Evolutionary conservation across 2,888 invertebrate genomes (phyloP).

Genomic region (Ypsolopha sequella): DNA sequence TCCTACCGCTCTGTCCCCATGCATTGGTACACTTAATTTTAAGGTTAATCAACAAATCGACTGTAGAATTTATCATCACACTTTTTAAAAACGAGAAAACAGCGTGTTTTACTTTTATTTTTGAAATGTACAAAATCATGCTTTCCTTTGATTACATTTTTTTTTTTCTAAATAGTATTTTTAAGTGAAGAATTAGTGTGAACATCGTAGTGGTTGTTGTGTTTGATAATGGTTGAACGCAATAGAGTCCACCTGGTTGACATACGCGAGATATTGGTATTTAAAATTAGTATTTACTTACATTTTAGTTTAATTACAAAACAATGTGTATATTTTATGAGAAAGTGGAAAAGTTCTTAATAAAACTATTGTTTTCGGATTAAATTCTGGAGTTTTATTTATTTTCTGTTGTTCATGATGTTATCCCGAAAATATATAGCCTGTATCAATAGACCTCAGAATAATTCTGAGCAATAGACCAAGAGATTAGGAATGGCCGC

Average conservation of each 20-base stretch:
- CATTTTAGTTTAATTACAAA: slow-evolving; percentile 70
- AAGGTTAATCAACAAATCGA: slow-evolving; percentile 53
- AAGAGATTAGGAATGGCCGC: too few species aligned
- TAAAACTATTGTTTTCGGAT: slow-evolving; percentile 72
- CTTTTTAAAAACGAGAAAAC: slow-evolving; percentile 42
- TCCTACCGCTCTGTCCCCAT: slow-evolving; percentile 17
- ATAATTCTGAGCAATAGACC: too few species aligned
- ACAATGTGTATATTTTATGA: slow-evolving; percentile 72
- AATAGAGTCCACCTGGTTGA: slow-evolving; percentile 40
- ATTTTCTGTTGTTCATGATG: slow-evolving; percentile 11
- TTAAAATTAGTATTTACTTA: slow-evolving; percentile 72
- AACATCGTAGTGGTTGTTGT: slow-evolving; percentile 29
- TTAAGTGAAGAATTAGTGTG: slow-evolving; percentile 60
- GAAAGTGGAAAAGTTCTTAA: slow-evolving; percentile 69
- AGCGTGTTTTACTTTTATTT: slow-evolving; percentile 48
- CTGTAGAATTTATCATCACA: slow-evolving; percentile 68
- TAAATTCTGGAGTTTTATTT: slow-evolving; percentile 65
- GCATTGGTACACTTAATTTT: slow-evolving; percentile 56
- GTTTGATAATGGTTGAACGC: slow-evolving; percentile 24
- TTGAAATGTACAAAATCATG: slow-evolving; percentile 68
- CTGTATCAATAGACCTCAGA: too few species aligned
- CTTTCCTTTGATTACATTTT: slow-evolving; percentile 53
- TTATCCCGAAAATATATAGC: not conserved
- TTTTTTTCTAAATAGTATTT: slow-evolving; percentile 58
- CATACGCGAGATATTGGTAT: slow-evolving; percentile 61